phyloP scores from a whole-genome alignment of 2,113 vertebrate species.

The Anhinga anhinga region DNA sequence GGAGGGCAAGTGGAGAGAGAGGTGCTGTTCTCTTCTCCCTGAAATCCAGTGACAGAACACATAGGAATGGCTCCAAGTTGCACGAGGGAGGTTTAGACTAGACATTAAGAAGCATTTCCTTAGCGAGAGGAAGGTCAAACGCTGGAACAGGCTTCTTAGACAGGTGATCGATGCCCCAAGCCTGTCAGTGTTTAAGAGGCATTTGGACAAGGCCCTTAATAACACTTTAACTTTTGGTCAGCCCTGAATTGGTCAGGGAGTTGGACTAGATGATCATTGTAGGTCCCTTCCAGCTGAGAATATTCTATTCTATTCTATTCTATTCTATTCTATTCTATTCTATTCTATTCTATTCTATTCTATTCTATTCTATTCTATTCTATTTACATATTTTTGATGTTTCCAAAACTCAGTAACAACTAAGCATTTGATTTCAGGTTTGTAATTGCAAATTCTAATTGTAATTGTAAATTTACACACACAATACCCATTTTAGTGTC shows the following conservation, averaged over 20 bases:
- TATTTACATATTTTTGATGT: neutral
- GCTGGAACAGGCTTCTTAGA: neutral
- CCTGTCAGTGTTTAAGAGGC: neutral
- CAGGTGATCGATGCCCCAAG: accelerated
- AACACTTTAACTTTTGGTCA: neutral
- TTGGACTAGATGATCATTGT: neutral
- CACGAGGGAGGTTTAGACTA: accelerated
- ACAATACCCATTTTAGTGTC: neutral
- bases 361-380: neutral
- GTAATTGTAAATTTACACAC: neutral
- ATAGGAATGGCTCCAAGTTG: neutral
- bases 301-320: neutral
- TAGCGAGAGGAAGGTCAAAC: neutral
- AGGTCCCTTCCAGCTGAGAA: neutral
- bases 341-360: too few relatives aligned
- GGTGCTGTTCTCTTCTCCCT: neutral
- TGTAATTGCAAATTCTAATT: neutral
- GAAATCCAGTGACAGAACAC: accelerated
- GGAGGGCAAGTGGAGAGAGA: neutral
- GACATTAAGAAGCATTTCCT: neutral
- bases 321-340: neutral
- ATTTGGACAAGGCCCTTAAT: neutral
- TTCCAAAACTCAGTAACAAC: neutral
- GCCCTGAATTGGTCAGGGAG: neutral
- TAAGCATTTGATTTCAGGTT: neutral